Evolutionary conservation across 2,113 vertebrate genomes (phyloP), one percentile per base, ranked within the genome.

Genomic region (Lichenostomus cassidix): DNA sequence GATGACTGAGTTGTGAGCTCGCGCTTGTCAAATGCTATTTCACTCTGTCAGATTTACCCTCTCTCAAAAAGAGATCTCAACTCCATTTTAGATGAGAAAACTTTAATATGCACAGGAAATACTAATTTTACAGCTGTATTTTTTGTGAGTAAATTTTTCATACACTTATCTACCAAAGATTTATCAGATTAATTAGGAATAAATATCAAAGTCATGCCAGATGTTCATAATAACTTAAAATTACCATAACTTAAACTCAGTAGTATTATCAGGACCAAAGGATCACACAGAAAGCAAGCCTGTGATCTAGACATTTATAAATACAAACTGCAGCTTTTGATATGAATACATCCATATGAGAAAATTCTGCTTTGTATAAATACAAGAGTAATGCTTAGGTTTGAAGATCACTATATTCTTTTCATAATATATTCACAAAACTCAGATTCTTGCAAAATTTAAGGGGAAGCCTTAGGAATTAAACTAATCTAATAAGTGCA

Each of bases 61-160:
- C 74, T 92, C 69, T 90, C 69, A 87, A 33, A 74, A 88, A 46
- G n/a, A 71, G 39, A 90, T 56, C 46, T 87, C 69, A 95, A 13
- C 79, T 80, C 52, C 60, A 67, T 87, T 96, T 76, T 49, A 91
- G n/a, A 86, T 67, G 29, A 52, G 6, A 15, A 91, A 87, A 84
- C 53, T 83, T 94, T 52, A 94, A 81, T 56, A 90, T 10, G 71
- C 68, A 69, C 42, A 90, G 86, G 39, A 78, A 95, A 95, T 47
- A 60, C 18, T 82, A 81, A 77, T 86, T 93, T 96, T 90, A 47
- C 53, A 91, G 47, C 37, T 83, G 33, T 35, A 28, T 49, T 81
- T 49, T 74, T 92, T 95, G 76, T 64, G 5, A 86, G 33, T 80
- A 39, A 52, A 23, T 71, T 95, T 92, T 87, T 63, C 41, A 42